A percentile compares a stretch with the other conserved stretches of the same genome.
Conservation (phyloP, 2,888 invertebrate species). For the Acronicta psi region DNA sequence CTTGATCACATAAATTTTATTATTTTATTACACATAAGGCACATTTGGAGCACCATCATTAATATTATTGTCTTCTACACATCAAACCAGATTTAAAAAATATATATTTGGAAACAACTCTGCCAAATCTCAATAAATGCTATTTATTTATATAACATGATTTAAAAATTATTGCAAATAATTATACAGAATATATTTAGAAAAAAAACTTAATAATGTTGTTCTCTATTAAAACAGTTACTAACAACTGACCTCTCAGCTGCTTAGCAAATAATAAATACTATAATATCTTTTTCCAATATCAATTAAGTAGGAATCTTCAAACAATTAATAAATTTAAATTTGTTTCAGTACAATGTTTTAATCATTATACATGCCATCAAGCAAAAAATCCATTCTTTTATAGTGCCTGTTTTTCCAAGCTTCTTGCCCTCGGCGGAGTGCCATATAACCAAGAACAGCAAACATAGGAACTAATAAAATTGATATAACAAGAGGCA, state of each 20-base stretch:
- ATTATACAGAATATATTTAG: constrained; percentile 30
- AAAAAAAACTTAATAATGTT: constrained; percentile 41
- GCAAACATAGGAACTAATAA: constrained; percentile 93
- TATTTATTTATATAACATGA: constrained; percentile 33
- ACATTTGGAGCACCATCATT: constrained; percentile 61
- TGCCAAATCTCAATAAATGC: constrained; percentile 35
- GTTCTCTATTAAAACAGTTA: constrained; percentile 14
- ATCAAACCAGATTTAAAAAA: constrained; percentile 14
- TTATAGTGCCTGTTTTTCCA: constrained; percentile 96
- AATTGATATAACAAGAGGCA: constrained; percentile 93
- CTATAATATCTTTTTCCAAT: constrained; percentile 47
- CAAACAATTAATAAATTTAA: neutral
- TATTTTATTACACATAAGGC: constrained; percentile 62
- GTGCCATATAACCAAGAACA: constrained; percentile 90
- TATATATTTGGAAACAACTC: constrained; percentile 21
- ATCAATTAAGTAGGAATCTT: constrained; percentile 27
- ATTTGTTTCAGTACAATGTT: neutral
- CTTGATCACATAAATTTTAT: constrained; percentile 38
- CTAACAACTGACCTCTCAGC: constrained; percentile 7
- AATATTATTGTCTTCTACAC: constrained; percentile 54
- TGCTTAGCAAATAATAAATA: constrained; percentile 27
- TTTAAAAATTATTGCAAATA: constrained; percentile 35
- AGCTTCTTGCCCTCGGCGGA: constrained; percentile 93
- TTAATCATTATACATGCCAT: constrained; percentile 96
- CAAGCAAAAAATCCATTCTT: constrained; percentile 96